These are phyloP conservation scores for Archaeoteleia sp. DNA, from an alignment of 2,888 invertebrate genomes.

Conservation along the genomic window DNA sequence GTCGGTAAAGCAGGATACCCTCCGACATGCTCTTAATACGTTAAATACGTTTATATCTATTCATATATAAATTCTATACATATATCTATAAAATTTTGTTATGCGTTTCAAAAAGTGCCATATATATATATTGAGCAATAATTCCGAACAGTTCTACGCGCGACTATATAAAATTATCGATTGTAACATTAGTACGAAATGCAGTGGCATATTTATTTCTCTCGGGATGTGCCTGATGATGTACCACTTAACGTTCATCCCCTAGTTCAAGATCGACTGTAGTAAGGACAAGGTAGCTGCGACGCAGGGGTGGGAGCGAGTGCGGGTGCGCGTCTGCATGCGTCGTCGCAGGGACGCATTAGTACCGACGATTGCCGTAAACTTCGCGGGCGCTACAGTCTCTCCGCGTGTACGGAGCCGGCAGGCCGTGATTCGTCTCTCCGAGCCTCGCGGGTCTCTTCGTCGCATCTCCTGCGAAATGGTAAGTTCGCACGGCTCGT, in stretches of 20 bases:
- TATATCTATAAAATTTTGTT: too few species aligned
- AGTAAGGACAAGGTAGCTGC: conserved; percentile 30
- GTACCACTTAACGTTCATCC: conserved; percentile 29
- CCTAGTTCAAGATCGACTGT: conserved; percentile 39
- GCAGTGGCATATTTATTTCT: too few species aligned
- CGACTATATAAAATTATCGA: too few species aligned
- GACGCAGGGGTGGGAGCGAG: conserved; percentile 44
- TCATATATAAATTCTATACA: too few species aligned
- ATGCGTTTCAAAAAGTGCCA: too few species aligned
- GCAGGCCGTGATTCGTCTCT: conserved; percentile 44
- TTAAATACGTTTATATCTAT: too few species aligned
- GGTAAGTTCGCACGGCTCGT: conserved; percentile 59
- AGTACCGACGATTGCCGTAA: conserved; percentile 64
- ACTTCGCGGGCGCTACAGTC: conserved; percentile 65
- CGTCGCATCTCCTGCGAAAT: conserved; percentile 59
- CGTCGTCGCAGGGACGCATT: conserved; percentile 65
- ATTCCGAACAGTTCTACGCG: too few species aligned
- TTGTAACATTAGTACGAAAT: too few species aligned
- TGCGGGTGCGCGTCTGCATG: conserved; percentile 70
- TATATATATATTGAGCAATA: too few species aligned
- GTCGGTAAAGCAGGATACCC: too few species aligned
- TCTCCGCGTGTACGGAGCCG: conserved; percentile 59
- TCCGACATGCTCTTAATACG: too few species aligned
- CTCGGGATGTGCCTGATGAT: too few species aligned
- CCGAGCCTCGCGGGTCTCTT: conserved; percentile 36